phyloP scores from a whole-genome alignment of 2,888 invertebrate species.

The Diaprepes abbreviatus region DNA sequence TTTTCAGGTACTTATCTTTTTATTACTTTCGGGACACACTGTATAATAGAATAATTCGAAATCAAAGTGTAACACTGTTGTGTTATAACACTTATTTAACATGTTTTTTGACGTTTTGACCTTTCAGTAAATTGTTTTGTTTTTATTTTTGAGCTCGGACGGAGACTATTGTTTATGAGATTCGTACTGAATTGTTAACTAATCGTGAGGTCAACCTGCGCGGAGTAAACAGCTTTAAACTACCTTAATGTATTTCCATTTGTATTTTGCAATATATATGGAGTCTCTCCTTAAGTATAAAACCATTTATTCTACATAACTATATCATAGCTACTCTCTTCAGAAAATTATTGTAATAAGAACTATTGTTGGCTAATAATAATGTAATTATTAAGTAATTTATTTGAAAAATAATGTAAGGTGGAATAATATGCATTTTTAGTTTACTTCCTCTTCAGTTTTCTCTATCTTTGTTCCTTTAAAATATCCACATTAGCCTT shows the following conservation, averaged over 20 bases:
- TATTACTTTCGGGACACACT: too few relatives aligned
- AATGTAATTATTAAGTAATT: too few relatives aligned
- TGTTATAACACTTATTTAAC: slow-evolving; percentile 15
- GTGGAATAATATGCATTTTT: too few relatives aligned
- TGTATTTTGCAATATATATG: too few relatives aligned
- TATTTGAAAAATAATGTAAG: too few relatives aligned
- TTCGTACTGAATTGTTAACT: slow-evolving; percentile 10
- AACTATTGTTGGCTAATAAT: too few relatives aligned
- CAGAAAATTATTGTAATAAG: too few relatives aligned
- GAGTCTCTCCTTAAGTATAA: too few relatives aligned
- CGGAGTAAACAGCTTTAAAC: not conserved
- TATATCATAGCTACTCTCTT: too few relatives aligned
- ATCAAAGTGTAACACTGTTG: not conserved
- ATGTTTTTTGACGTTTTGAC: slow-evolving; percentile 24
- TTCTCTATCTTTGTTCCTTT: not conserved
- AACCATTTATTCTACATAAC: too few relatives aligned
- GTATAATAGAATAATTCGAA: not conserved
- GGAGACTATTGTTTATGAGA: not conserved
- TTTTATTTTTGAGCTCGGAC: not conserved
- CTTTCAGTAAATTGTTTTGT: slow-evolving; percentile 23
- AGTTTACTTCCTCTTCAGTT: too few relatives aligned
- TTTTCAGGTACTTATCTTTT: too few relatives aligned
- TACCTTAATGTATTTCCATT: not conserved
- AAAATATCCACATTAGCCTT: not conserved
- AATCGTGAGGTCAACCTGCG: not conserved